Conservation (phyloP, 2,888 invertebrate genomes). For the Zelleria hepariella region DNA sequence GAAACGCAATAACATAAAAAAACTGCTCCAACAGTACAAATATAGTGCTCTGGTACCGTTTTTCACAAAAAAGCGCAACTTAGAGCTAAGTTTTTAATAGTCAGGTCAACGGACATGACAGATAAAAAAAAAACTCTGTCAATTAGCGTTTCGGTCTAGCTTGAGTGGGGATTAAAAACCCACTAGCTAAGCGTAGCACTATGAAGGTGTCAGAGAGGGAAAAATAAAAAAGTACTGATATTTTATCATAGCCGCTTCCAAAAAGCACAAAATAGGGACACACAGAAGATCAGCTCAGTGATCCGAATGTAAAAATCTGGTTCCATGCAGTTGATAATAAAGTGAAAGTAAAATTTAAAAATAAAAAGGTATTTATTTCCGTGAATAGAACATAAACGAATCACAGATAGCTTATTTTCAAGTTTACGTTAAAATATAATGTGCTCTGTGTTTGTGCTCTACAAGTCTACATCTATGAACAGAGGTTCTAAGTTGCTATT, state of each 20-base stretch:
- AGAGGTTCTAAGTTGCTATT: too few species aligned
- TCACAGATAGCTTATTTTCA: too few species aligned
- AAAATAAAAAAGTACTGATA: slow-evolving; percentile 14
- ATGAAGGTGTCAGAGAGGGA: slow-evolving; percentile 24
- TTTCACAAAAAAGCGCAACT: neutral
- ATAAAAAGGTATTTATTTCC: too few species aligned
- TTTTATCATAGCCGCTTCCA: neutral
- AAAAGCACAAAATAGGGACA: neutral
- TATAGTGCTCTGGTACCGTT: neutral
- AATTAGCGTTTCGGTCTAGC: slow-evolving; percentile 14
- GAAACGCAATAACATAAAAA: too few species aligned
- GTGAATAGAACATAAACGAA: too few species aligned
- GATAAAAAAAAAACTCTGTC: slow-evolving; percentile 18
- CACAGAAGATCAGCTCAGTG: neutral
- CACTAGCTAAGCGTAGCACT: slow-evolving; percentile 27
- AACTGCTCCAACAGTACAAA: too few species aligned
- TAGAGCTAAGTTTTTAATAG: slow-evolving; percentile 17
- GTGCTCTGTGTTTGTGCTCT: too few species aligned
- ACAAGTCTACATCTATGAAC: too few species aligned
- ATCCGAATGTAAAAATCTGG: neutral
- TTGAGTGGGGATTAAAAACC: slow-evolving; percentile 20
- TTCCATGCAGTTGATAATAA: neutral
- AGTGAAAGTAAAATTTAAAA: neutral
- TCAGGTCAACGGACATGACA: slow-evolving; percentile 23
- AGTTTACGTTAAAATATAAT: too few species aligned